Evolutionary conservation across 2,113 vertebrate genomes (phyloP).

Genomic region (Brienomyrus brachyistius): DNA sequence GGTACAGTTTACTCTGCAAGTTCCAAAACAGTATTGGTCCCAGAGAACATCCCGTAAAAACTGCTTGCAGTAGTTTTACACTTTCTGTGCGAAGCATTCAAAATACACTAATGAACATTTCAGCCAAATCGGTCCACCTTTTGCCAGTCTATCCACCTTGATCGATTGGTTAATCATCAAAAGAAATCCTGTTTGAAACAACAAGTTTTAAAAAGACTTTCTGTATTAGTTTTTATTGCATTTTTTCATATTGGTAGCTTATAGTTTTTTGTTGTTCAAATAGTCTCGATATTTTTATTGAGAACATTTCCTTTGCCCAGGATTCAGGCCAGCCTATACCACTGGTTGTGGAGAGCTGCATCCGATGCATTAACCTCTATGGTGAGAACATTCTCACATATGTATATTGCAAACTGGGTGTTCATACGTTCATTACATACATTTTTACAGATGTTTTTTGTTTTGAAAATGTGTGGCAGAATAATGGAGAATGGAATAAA

Average conservation of each 20-base stretch:
- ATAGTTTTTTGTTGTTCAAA: neutral
- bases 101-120: neutral
- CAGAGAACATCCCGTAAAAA: neutral
- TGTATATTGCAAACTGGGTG: neutral
- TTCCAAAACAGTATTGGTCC: constrained; percentile 20
- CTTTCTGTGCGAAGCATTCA: neutral
- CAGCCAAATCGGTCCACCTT: neutral
- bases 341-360: constrained; percentile 91
- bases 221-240: neutral
- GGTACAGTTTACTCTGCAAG: constrained; percentile 69
- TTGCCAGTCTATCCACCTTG: neutral
- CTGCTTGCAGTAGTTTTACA: neutral
- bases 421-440: neutral
- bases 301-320: constrained; percentile 47
- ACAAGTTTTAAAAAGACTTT: neutral
- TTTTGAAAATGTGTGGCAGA: neutral
- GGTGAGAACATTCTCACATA: constrained; percentile 59
- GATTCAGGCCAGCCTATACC: constrained; percentile 92
- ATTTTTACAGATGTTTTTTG: neutral
- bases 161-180: neutral
- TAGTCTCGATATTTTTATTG: neutral
- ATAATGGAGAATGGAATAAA: neutral
- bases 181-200: neutral
- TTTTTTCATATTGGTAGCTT: neutral
- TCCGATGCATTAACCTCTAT: constrained; percentile 95